phyloP scores from a whole-genome alignment of 1,140 invertebrate genomes.

The Zaprionus vittiger region DNA sequence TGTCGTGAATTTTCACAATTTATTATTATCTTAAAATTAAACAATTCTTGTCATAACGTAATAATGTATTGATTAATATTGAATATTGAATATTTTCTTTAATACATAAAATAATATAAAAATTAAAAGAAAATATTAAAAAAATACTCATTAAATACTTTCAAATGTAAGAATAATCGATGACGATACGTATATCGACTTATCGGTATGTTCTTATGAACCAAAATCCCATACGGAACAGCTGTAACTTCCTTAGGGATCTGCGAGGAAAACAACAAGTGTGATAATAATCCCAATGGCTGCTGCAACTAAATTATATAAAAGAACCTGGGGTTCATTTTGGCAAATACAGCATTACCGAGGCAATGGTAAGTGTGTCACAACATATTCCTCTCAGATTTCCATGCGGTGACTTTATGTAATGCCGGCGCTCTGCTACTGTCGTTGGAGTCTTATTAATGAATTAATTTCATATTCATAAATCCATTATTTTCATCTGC shows the following conservation, averaged over 20 bases:
- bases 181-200: not conserved
- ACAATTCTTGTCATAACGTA: not conserved
- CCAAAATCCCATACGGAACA: conserved; percentile 2
- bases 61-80: too few relatives aligned
- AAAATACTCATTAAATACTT: not conserved
- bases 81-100: too few relatives aligned
- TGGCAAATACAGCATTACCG: conserved; percentile 57
- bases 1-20: not conserved
- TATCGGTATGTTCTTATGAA: not conserved
- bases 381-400: conserved; percentile 6
- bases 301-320: conserved; percentile 64
- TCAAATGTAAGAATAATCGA: not conserved
- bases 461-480: not conserved
- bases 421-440: conserved; percentile 37
- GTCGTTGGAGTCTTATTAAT: not conserved
- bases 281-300: conserved; percentile 50
- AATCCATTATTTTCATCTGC: not conserved
- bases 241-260: conserved; percentile 20
- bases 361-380: conserved; percentile 42
- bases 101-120: not conserved
- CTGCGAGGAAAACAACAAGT: conserved; percentile 30
- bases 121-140: not conserved
- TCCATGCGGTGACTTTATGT: conserved; percentile 49
- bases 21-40: not conserved
- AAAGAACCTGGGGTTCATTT: conserved; percentile 52